Conservation (phyloP, 2,113 vertebrate genomes). For the Willisornis vidua region DNA sequence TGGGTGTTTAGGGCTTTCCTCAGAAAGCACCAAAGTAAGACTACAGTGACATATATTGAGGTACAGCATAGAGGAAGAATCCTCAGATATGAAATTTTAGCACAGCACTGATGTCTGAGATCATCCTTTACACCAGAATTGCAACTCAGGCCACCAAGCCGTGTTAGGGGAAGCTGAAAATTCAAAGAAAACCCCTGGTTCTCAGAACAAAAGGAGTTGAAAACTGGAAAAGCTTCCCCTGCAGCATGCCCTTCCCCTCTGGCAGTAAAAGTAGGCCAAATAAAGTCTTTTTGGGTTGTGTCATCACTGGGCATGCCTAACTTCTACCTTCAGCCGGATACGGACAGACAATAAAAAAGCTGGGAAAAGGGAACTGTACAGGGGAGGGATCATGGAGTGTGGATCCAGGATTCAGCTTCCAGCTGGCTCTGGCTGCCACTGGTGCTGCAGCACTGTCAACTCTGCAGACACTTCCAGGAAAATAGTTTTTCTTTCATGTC, state of each 20-base stretch:
- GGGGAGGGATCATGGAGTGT: background rate
- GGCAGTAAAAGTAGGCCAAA: background rate
- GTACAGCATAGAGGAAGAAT: background rate
- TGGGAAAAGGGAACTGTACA: background rate
- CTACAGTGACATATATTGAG: background rate
- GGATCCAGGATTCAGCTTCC: background rate
- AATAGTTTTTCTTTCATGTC: background rate
- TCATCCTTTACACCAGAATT: background rate
- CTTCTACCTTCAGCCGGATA: background rate
- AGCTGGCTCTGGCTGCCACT: fast-evolving
- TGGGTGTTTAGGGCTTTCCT: background rate
- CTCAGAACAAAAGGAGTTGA: background rate
- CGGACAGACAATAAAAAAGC: background rate
- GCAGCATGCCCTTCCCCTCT: fast-evolving
- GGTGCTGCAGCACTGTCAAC: background rate
- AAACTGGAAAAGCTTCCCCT: background rate
- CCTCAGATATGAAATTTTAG: background rate
- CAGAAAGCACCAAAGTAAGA: background rate
- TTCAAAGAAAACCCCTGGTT: background rate
- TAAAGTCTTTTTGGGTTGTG: background rate
- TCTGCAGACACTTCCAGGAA: background rate
- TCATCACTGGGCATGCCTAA: background rate
- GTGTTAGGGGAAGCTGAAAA: background rate
- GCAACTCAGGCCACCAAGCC: fast-evolving
- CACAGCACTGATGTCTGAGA: background rate